Evolutionary conservation across 2,797 vertebrate species (phyloP).

Genomic region (Enteromius fasciolatus): DNA sequence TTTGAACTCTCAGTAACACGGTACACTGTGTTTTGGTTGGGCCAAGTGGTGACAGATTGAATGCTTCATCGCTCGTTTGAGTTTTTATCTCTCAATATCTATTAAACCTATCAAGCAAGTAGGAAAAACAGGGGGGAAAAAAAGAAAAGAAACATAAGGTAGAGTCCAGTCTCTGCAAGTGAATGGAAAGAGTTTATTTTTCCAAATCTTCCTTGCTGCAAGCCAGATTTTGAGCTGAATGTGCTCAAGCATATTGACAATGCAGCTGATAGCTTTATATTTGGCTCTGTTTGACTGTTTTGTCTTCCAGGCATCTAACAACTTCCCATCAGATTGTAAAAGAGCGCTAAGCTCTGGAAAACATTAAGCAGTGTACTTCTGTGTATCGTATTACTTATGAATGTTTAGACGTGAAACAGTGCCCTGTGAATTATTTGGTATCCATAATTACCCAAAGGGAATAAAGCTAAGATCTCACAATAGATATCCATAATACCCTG

Average conservation of each 20-base stretch:
- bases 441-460: constrained; percentile 57
- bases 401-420: constrained; percentile 65
- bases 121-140: not conserved
- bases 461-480: constrained; percentile 57
- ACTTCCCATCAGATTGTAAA: not conserved
- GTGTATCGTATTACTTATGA: constrained; percentile 54
- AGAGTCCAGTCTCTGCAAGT: constrained; percentile 1
- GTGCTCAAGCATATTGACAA: constrained; percentile 10
- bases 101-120: constrained; percentile 29
- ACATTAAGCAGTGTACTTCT: constrained; percentile 37
- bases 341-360: constrained; percentile 9
- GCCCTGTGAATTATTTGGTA: constrained; percentile 53
- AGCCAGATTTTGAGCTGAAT: not conserved
- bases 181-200: not conserved
- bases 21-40: constrained; percentile 55
- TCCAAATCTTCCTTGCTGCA: not conserved
- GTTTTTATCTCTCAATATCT: constrained; percentile 44
- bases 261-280: not conserved
- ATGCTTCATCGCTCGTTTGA: constrained; percentile 49
- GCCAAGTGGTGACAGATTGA: constrained; percentile 61
- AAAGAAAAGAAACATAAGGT: constrained; percentile 9
- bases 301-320: constrained; percentile 6
- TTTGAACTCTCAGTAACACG: constrained; percentile 47
- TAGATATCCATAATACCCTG: constrained; percentile 52
- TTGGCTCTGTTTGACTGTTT: constrained; percentile 8